These are phyloP conservation scores for Chironomus tentans DNA, from an alignment of 2,888 invertebrate genomes.

Conservation along the genomic window DNA sequence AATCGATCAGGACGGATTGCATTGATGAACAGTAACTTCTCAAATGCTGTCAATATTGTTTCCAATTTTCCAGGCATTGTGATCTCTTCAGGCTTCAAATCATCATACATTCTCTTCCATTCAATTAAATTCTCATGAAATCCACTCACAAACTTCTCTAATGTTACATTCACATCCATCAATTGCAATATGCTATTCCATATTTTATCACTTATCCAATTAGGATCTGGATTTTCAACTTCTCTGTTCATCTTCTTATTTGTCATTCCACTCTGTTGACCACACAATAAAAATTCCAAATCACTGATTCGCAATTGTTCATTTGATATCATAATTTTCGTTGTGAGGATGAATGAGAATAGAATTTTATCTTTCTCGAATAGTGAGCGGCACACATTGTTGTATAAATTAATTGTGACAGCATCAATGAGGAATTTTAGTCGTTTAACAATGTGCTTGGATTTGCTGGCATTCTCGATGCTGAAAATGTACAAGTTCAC, in stretches of 20 bases:
- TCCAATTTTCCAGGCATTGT: conserved; percentile 59
- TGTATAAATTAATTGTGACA: conserved; percentile 74
- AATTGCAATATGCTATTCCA: conserved; percentile 77
- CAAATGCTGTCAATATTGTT: conserved; percentile 55
- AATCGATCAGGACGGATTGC: conserved; percentile 78
- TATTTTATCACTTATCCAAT: conserved; percentile 69
- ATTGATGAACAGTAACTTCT: conserved; percentile 68
- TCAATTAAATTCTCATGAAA: conserved; percentile 47
- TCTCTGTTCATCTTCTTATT: conserved; percentile 29
- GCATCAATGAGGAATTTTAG: conserved; percentile 68
- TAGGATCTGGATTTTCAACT: conserved; percentile 62
- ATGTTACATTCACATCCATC: conserved; percentile 52
- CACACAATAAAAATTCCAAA: conserved; percentile 50
- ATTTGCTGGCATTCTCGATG: conserved; percentile 41
- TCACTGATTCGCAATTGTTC: conserved; percentile 52
- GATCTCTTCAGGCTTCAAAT: conserved; percentile 58
- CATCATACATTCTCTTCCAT: conserved; percentile 58
- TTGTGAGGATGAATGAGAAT: conserved; percentile 68
- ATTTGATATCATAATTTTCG: conserved; percentile 55
- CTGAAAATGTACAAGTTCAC: conserved; percentile 53
- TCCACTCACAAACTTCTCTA: conserved; percentile 49
- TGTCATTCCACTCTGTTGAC: conserved; percentile 35
- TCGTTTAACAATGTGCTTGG: conserved; percentile 63
- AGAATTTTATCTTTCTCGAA: conserved; percentile 84
- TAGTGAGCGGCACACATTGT: conserved; percentile 79